A percentile compares a stretch with the other conserved stretches of the same genome.
Evolutionary conservation across 2,797 vertebrate genomes (phyloP).

Genomic region (Natrix natrix): DNA sequence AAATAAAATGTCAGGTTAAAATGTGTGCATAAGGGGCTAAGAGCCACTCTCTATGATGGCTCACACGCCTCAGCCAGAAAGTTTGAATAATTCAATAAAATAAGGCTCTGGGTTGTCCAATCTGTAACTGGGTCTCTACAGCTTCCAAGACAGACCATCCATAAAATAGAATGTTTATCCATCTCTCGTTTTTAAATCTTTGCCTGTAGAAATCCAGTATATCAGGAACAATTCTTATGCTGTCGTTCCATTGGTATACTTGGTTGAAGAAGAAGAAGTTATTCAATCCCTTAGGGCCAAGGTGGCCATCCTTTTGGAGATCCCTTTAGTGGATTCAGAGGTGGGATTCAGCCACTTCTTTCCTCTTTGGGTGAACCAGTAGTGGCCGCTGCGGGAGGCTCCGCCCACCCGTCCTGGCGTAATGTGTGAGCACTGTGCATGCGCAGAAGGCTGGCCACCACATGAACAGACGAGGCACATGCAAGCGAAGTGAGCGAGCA

Average conservation of each 20-base stretch:
- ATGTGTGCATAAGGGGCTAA: not conserved
- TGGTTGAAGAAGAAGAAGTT: too few species aligned
- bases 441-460: too few species aligned
- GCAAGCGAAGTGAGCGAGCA: too few species aligned
- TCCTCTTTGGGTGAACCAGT: too few species aligned
- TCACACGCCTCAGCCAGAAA: not conserved
- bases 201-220: not conserved
- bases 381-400: too few species aligned
- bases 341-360: too few species aligned
- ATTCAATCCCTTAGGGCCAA: not conserved
- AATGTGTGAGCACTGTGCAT: too few species aligned
- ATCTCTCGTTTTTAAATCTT: not conserved
- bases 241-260: not conserved
- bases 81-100: not conserved
- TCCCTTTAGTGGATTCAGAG: not conserved
- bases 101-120: too few species aligned
- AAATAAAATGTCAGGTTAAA: not conserved
- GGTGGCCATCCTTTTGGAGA: not conserved
- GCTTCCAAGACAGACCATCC: not conserved
- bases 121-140: not conserved
- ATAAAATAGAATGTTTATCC: not conserved
- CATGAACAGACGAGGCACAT: too few species aligned
- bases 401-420: too few species aligned
- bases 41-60: too few species aligned
- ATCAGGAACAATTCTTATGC: not conserved